These are phyloP conservation scores for Danio albolineatus DNA, from an alignment of 2,797 vertebrate species.

Conservation along the genomic window DNA sequence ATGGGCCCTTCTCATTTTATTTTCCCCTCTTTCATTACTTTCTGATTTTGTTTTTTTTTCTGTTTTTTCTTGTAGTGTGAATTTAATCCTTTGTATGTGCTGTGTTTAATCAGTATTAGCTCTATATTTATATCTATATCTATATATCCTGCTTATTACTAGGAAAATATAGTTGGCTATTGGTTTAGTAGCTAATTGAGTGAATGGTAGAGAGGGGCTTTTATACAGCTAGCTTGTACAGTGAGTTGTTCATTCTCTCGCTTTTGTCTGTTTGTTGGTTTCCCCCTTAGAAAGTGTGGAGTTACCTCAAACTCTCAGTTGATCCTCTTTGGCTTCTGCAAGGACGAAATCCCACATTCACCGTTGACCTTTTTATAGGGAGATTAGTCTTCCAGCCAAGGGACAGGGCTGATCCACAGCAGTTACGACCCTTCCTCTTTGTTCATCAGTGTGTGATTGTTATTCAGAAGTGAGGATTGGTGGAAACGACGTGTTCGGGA, in stretches of 20 bases:
- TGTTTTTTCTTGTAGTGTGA: conserved; percentile 84
- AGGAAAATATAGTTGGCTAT: conserved; percentile 87
- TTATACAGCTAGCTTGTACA: conserved; percentile 80
- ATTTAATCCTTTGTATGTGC: conserved; percentile 88
- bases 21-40: conserved; percentile 55
- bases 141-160: conserved; percentile 91
- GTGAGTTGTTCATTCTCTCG: conserved; percentile 46
- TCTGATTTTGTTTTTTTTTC: conserved; percentile 77
- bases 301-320: conserved; percentile 62
- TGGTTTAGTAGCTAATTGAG: conserved; percentile 84
- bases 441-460: conserved; percentile 47
- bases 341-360: conserved; percentile 64
- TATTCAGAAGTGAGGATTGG: conserved; percentile 33
- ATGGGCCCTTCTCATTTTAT: conserved; percentile 61
- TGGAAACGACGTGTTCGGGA: conserved; percentile 52
- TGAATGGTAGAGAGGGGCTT: conserved; percentile 83
- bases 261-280: conserved; percentile 62
- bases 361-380: conserved; percentile 50
- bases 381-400: conserved; percentile 68
- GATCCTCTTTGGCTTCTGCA: conserved; percentile 62
- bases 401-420: conserved; percentile 52
- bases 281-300: conserved; percentile 57
- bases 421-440: conserved; percentile 49
- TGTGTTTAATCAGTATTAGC: conserved; percentile 94
- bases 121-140: conserved; percentile 87